Base-by-base conservation (phyloP, 2,888 invertebrate species). In the Lobophora halterata region DNA sequence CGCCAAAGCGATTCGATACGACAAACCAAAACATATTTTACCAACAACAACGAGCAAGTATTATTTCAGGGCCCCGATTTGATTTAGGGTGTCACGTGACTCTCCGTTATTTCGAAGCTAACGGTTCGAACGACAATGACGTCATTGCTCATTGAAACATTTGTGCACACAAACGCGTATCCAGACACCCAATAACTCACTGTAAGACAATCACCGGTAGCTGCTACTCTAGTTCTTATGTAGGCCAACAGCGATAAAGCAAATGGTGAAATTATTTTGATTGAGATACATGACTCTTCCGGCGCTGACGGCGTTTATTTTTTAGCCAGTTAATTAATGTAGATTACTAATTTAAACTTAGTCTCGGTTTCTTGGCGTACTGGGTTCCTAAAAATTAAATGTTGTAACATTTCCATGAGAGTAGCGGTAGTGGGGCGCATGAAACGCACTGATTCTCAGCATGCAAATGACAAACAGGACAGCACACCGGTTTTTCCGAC, bases 121-220 rank as follows among this genome's bases (percentile, higher is more conserved):
- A 64, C 53, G 61, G 56, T 55, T 50, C 43, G 36, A 40, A 52
- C 38, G 49, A 48, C 43, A 46, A 31, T 70, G 64, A 66, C 66
- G 63, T 66, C 65, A 69, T 50, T 37, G 26, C 33, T 55, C 55
- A 55, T 58, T 61, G 46, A 61, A 60, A 55, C 68, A 73, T 65
- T 71, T 71, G 69, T 61, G 46, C 58, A 67, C 71, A 69, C 61
- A 66, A 56, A 55, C 56, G 56, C 52, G 55, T 60, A 50, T 55
- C 45, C 52, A 47, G 42, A 49, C 40, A 50, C 47, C 56, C 52
- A 58, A 65, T 65, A 64, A 61, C 61, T 62, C 49, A 62, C 47
- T 46, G 47, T 43, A n/a, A 54, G 45, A 60, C 49, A 58, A 58
- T 55, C 54, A 40, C 41, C 51, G 52, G 48, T 51, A 40, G 55